Conservation (phyloP, 2,113 vertebrate species). For the Lutjanus erythropterus region DNA sequence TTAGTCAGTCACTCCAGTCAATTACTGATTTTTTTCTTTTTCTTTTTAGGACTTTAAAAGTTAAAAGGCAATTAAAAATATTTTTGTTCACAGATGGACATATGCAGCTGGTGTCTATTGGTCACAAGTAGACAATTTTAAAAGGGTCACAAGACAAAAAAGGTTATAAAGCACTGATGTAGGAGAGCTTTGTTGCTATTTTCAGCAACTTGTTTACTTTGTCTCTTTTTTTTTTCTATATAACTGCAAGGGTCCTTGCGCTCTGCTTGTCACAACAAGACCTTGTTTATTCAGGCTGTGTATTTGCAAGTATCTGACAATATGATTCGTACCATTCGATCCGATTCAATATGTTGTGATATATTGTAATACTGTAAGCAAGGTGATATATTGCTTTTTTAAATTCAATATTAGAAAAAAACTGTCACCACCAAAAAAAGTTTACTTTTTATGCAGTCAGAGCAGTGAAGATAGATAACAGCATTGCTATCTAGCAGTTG, state of each 20-base stretch:
- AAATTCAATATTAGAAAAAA: no score
- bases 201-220: not conserved
- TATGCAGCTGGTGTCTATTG: not conserved
- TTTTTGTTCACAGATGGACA: not conserved
- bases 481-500: no score
- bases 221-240: not conserved
- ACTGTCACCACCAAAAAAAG: no score
- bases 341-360: no score
- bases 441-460: no score
- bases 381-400: no score
- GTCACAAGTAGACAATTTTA: not conserved
- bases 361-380: no score
- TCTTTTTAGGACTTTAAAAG: not conserved
- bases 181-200: not conserved
- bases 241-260: not conserved
- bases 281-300: no score
- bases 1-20: not conserved
- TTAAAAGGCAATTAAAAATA: not conserved
- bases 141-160: not conserved
- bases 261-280: not conserved
- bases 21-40: not conserved
- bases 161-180: not conserved
- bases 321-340: no score
- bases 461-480: no score
- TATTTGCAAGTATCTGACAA: no score